Evolutionary conservation across 2,113 vertebrate genomes (phyloP).

Genomic region (Centrocercus urophasianus): DNA sequence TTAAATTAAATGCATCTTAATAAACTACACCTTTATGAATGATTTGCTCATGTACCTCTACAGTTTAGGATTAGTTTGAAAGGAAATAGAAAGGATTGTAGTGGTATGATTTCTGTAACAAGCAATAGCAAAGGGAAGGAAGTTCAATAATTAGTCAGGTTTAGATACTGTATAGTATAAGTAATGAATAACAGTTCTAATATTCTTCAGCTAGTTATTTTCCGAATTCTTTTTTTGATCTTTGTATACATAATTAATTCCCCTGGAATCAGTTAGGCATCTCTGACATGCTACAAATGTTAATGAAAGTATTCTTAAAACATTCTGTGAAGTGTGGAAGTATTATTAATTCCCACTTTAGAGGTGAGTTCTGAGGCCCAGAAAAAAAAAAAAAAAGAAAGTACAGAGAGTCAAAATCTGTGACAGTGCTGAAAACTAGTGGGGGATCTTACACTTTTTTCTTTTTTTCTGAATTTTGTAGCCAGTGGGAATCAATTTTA

Average conservation of each 20-base stretch:
- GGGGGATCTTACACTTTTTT: background rate
- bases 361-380: background rate
- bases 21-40: background rate
- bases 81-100: background rate
- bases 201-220: background rate
- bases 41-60: background rate
- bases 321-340: background rate
- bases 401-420: background rate
- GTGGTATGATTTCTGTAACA: fast-evolving
- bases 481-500: background rate
- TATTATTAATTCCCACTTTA: background rate
- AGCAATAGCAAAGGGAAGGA: background rate
- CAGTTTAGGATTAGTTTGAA: background rate
- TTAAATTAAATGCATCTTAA: background rate
- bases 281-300: background rate
- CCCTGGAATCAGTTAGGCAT: background rate
- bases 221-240: background rate
- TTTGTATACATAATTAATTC: conserved; percentile 22
- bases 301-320: background rate
- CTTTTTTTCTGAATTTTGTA: background rate
- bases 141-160: background rate
- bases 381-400: background rate
- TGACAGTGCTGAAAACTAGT: background rate
- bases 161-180: background rate
- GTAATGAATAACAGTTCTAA: background rate